phyloP scores from a whole-genome alignment of 2,888 invertebrate species.

The Rhamphomyia laevipes region DNA sequence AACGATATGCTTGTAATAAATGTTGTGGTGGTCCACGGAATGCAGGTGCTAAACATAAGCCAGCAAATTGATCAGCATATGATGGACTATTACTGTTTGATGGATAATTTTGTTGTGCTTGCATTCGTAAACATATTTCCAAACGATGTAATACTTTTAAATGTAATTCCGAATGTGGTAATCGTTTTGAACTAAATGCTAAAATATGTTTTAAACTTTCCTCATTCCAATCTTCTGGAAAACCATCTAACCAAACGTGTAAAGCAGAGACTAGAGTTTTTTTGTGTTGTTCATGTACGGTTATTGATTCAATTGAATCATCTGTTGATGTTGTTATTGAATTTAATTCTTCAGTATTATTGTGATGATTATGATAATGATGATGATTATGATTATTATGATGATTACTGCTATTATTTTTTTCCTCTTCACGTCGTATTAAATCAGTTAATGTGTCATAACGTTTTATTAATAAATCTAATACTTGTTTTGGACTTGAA shows the following conservation, averaged over 20 bases:
- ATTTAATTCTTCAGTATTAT: conserved; percentile 18
- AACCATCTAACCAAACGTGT: conserved; percentile 95
- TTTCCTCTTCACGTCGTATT: conserved; percentile 16
- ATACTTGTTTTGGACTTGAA: conserved; percentile 74
- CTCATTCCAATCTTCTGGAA: conserved; percentile 74
- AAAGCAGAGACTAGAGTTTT: conserved; percentile 81
- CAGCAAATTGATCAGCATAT: conserved; percentile 35
- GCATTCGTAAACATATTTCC: conserved; percentile 43
- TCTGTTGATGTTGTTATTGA: conserved; percentile 4
- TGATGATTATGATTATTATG: neutral
- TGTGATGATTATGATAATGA: conserved; percentile 5
- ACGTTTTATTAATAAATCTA: conserved; percentile 66
- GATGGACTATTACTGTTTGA: conserved; percentile 34
- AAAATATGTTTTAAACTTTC: conserved; percentile 61
- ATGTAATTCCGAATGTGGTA: conserved; percentile 77
- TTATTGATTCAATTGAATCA: conserved; percentile 6
- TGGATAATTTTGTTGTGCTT: conserved; percentile 23
- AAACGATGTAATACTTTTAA: conserved; percentile 40
- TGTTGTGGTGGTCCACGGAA: conserved; percentile 50
- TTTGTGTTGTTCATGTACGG: conserved; percentile 37
- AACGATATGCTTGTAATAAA: conserved; percentile 56
- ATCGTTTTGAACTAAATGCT: conserved; percentile 69
- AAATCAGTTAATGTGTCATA: conserved; percentile 51
- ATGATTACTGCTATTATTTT: neutral
- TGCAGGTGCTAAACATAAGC: conserved; percentile 46